Conservation (phyloP, 2,797 vertebrate species). For the Amphiprion clarkii region DNA sequence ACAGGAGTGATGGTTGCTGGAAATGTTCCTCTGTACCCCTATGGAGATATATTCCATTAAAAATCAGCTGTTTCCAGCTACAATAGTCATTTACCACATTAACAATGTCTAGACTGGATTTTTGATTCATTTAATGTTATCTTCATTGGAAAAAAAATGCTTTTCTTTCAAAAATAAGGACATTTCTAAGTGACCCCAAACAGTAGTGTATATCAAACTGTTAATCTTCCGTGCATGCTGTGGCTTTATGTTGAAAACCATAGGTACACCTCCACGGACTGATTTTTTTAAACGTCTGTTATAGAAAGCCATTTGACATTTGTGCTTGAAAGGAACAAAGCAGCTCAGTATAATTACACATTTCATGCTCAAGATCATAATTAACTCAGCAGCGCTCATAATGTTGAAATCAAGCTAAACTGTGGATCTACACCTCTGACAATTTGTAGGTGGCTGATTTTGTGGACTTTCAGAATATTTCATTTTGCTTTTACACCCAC, state of each 20-base stretch:
- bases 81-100: no score
- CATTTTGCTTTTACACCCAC: slow-evolving; percentile 60
- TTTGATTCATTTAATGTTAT: no score
- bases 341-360: slow-evolving; percentile 21
- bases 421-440: not conserved
- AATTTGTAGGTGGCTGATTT: slow-evolving; percentile 50
- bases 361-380: slow-evolving; percentile 18
- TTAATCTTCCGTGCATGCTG: not conserved
- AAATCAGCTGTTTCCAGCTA: no score
- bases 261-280: not conserved
- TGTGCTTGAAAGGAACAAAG: not conserved
- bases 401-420: slow-evolving; percentile 36
- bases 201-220: no score
- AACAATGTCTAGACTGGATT: no score
- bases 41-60: no score
- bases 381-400: slow-evolving; percentile 18
- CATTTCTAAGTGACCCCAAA: no score
- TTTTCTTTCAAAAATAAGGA: no score
- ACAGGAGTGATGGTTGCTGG: no score
- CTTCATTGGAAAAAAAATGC: no score
- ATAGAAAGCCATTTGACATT: not conserved
- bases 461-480: slow-evolving; percentile 55
- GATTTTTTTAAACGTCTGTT: not conserved
- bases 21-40: no score
- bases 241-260: not conserved